Base-by-base conservation (phyloP, 2,888 invertebrate species). In the Autographa gamma region DNA sequence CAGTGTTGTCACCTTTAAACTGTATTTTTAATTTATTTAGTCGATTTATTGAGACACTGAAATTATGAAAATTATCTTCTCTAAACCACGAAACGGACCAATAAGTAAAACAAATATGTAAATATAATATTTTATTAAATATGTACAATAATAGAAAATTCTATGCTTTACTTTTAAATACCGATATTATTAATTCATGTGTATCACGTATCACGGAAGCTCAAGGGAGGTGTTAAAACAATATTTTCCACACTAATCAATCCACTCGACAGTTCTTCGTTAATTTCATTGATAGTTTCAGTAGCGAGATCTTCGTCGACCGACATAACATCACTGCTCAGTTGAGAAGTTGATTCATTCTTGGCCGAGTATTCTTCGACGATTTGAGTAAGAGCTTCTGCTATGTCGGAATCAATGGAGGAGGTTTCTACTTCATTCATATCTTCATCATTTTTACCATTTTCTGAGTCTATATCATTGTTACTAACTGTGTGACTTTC, bases 351-450 rank as follows among this genome's bases (percentile, higher is more conserved):
- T 31, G 72, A 76, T 34, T 76, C 64, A 65, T 84, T 83, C 63
- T 84, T 79, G 19, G 75, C 60, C n/a, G 87, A 86, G 78, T 77
- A 88, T 75, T 92, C 90, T 80, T 89, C 90, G 62, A 95, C 85
- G 7, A 93, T 80, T 89, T 95, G 95, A 18, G 95, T 95, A 34
- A 89, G 67, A 13, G 93, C 93, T 74, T 92, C 91, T 43, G 93
- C 93, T 68, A 91, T 86, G 76, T 92, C 91, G 9, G 88, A 88
- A 82, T 85, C 80, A 52, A 74, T 80, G 64, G 76, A 77, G 43
- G 69, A 76, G 7, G 73, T 73, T 74, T 75, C 73, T 56, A 75
- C 65, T n/a, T 74, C 73, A 60, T 61, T 58, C 1, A 43, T 56
- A 31, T 69, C 60, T 6, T 69, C 60, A 19, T 72, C 61, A 32